phyloP scores from a whole-genome alignment of 2,113 vertebrate genomes.

The Corythornis vintsioides region DNA sequence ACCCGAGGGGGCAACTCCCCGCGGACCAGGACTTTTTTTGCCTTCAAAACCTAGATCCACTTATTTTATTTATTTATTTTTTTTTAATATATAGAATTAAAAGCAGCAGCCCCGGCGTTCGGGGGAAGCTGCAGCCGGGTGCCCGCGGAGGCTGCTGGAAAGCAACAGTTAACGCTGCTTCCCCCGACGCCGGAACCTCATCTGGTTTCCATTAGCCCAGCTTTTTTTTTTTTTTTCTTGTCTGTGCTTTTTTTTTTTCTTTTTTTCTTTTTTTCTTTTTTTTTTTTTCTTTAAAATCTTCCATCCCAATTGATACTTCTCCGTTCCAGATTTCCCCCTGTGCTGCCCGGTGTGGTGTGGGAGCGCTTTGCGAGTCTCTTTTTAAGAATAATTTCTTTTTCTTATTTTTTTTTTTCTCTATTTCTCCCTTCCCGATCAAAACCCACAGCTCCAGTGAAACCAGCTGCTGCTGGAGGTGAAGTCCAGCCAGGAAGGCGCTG shows the following conservation, averaged over 20 bases:
- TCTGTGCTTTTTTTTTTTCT: too few species aligned
- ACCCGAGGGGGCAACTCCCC: background rate
- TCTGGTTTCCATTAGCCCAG: constrained; percentile 56
- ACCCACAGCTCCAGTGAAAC: rapidly evolving
- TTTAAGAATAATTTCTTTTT: background rate
- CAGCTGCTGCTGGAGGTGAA: background rate
- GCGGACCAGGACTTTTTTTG: background rate
- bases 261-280: too few species aligned
- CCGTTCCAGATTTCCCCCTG: background rate
- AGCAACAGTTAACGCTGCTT: constrained; percentile 7
- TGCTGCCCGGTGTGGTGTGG: rapidly evolving
- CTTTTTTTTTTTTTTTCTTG: too few species aligned
- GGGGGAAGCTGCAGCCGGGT: background rate
- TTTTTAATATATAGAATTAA: rapidly evolving
- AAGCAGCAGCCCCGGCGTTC: background rate
- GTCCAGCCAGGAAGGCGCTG: background rate
- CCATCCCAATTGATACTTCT: background rate
- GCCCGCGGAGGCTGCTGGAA: background rate
- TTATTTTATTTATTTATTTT: too few species aligned
- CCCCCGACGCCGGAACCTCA: background rate
- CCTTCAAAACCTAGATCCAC: too few species aligned
- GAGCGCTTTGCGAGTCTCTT: rapidly evolving
- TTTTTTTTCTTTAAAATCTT: background rate
- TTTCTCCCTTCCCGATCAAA: background rate
- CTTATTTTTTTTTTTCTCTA: too few species aligned